Conservation (phyloP, 2,888 invertebrate species). For the Pterostichus madidus region DNA sequence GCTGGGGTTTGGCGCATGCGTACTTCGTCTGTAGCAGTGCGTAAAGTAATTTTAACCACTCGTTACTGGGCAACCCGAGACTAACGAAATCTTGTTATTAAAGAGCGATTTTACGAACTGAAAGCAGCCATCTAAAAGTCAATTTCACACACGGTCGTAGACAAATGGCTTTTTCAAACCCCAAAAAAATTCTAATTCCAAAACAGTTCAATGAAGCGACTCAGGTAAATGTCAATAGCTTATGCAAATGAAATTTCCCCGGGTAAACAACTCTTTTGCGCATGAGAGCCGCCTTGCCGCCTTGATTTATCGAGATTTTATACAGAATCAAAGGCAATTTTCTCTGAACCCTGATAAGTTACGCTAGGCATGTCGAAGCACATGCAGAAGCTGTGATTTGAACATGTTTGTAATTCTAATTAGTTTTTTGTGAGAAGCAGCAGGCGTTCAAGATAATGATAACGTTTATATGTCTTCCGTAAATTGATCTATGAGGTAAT, state of each 20-base stretch:
- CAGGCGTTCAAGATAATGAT: neutral
- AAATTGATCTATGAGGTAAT: conserved; percentile 14
- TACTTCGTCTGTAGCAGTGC: no score
- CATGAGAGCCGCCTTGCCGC: neutral
- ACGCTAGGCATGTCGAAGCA: neutral
- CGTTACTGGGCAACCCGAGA: no score
- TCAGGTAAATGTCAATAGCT: conserved; percentile 43
- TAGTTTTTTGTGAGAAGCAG: neutral
- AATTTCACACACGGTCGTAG: no score
- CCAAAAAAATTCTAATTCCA: neutral
- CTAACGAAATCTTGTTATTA: no score
- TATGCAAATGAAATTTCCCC: conserved; percentile 14
- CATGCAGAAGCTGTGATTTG: conserved; percentile 30
- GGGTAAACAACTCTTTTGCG: conserved; percentile 41
- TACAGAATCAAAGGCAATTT: conserved; percentile 38
- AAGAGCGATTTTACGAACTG: no score
- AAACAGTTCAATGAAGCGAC: neutral
- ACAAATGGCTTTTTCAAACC: no score
- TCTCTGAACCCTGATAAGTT: conserved; percentile 29
- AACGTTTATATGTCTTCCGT: neutral
- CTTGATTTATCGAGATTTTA: conserved; percentile 46
- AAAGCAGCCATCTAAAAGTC: no score
- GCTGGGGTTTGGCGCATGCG: no score
- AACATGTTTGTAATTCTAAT: conserved; percentile 43
- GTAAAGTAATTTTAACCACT: no score